A percentile compares a stretch with the other conserved stretches of the same genome.
phyloP scores from a whole-genome alignment of 2,113 vertebrate species.

The Dasyprocta punctata region DNA sequence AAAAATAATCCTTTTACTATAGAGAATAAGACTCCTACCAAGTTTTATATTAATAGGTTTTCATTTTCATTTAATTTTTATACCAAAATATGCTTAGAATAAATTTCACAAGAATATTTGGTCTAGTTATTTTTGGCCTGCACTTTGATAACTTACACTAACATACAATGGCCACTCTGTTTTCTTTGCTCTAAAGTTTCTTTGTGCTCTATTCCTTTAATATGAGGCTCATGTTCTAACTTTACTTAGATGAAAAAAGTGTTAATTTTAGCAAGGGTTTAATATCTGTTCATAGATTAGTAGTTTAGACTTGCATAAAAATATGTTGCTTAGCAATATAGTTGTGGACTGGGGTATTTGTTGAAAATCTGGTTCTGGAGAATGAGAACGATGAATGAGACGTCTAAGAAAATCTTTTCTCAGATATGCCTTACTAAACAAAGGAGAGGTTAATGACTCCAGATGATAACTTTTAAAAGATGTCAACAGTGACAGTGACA shows the following conservation, averaged over 20 bases:
- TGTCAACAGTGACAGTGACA: neutral
- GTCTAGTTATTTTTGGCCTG: conserved; percentile 71
- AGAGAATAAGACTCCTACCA: conserved; percentile 52
- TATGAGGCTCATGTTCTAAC: conserved; percentile 52
- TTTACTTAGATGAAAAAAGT: conserved; percentile 62
- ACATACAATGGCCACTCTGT: conserved; percentile 70
- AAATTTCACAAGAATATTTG: conserved; percentile 69
- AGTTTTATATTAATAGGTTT: conserved; percentile 62
- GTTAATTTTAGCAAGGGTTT: conserved; percentile 65
- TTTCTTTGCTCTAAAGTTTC: conserved; percentile 74
- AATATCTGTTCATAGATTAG: conserved; percentile 40
- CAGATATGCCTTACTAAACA: conserved; percentile 32
- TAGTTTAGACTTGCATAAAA: conserved; percentile 51
- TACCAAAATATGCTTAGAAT: conserved; percentile 59
- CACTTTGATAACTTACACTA: conserved; percentile 23
- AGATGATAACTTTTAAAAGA: conserved; percentile 13
- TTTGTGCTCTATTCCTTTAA: conserved; percentile 73
- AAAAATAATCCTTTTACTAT: conserved; percentile 41
- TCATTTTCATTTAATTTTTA: conserved; percentile 61
- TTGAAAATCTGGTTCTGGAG: conserved; percentile 28
- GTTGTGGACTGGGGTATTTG: neutral
- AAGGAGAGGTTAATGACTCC: conserved; percentile 12
- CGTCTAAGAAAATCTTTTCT: conserved; percentile 26
- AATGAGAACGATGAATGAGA: conserved; percentile 20
- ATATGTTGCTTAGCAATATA: neutral